Evolutionary conservation across 2,888 invertebrate species (phyloP), one percentile per base, ranked within the genome.

Genomic region (Heteromurus nitidus): DNA sequence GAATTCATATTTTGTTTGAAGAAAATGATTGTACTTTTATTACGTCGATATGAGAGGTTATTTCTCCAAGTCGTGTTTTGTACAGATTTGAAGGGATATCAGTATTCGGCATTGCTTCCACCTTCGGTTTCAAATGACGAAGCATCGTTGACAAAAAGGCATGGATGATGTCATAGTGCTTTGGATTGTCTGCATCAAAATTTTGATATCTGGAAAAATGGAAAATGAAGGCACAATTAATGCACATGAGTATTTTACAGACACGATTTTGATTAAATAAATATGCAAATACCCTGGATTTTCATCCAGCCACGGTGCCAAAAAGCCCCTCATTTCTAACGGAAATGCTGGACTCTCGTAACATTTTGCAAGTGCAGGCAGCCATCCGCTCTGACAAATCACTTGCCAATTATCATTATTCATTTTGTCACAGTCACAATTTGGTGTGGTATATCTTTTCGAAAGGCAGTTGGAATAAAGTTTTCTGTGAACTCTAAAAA

Each of bases 241-340:
- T 50, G 50, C 50, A 13, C 18, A n/a, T n/a, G n/a, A 9, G 31
- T 31, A 31, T 16, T 30, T 11, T 30, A 30, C 18, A 18, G 31
- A 62, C 31, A 30, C n/a, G n/a, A 30, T 62, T 9, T 31, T 31
- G 28, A 16, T 55, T 31, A 16, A 31, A n/a, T 16, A n/a, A 13
- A 11, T n/a, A 50, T 50, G 18, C n/a, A 18, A n/a, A 18, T 53
- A 69, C 67, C 64, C 24, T 22, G 31, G 50, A 31, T 76, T 24
- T 16, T 36, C 20, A 5, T 76, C 55, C 42, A 82, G n/a, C 82
- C 82, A 82, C 11, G 16, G 18, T 1, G 76, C 62, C 3, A 76
- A 11, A 0, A 44, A 30, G 30, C 44, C 50, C 9, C 82, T 16
- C n/a, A 72, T 36, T 20, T 82, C 82, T 16, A 76, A 18, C n/a